These are phyloP conservation scores for Girardinus metallicus DNA, from an alignment of 2,797 vertebrate genomes.

Conservation along the genomic window DNA sequence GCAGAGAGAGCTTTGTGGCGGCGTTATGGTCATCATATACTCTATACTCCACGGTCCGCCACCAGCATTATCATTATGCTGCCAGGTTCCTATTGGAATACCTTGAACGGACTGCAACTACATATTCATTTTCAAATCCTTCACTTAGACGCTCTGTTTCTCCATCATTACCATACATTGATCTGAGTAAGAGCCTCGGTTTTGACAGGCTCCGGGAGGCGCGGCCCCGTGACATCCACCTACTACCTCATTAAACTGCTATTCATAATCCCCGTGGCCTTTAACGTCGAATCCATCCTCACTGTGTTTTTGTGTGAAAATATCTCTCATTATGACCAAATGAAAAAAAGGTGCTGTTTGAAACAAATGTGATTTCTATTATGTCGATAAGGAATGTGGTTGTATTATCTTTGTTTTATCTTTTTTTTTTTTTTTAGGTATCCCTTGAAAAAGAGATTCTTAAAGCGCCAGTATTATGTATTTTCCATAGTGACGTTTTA, in stretches of 20 bases:
- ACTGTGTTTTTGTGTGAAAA: slow-evolving; percentile 47
- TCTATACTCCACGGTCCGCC: slow-evolving; percentile 22
- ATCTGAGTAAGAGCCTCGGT: slow-evolving; percentile 65
- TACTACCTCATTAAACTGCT: slow-evolving; percentile 64
- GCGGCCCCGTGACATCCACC: slow-evolving; percentile 55
- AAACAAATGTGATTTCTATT: slow-evolving; percentile 36
- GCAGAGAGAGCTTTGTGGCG: slow-evolving; percentile 10
- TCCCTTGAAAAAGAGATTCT: too few species aligned
- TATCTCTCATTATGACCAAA: slow-evolving; percentile 26
- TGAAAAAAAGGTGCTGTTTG: slow-evolving; percentile 21
- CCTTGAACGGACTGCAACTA: slow-evolving; percentile 45
- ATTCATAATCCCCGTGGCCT: slow-evolving; percentile 60
- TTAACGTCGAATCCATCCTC: slow-evolving; percentile 35
- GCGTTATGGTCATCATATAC: slow-evolving; percentile 36
- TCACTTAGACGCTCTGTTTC: slow-evolving; percentile 52
- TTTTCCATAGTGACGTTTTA: too few species aligned
- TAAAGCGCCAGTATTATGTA: too few species aligned
- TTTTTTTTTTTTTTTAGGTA: too few species aligned
- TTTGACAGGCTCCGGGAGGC: slow-evolving; percentile 45
- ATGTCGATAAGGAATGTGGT: slow-evolving; percentile 2
- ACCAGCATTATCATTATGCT: slow-evolving; percentile 51
- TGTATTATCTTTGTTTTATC: not conserved
- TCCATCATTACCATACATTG: slow-evolving; percentile 73
- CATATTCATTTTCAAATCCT: slow-evolving; percentile 45
- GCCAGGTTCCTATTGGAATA: slow-evolving; percentile 41